Evolutionary conservation across 2,888 invertebrate species (phyloP).

Genomic region (Cheilosia vernalis): DNA sequence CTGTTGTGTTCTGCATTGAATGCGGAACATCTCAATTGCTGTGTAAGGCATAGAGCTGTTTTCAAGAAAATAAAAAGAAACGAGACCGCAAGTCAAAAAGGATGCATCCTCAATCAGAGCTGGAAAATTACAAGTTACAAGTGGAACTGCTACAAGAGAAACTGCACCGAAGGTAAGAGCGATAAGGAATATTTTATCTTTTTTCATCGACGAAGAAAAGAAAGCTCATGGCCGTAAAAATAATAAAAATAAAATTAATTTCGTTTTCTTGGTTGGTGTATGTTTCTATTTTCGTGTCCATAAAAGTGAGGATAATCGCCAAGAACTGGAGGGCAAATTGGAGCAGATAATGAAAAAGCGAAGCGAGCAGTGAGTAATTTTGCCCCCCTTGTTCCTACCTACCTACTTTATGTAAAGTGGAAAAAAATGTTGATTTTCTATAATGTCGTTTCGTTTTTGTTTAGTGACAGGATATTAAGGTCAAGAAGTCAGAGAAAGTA

Average conservation of each 20-base stretch:
- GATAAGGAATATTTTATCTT: constrained; percentile 3
- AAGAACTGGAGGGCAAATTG: constrained; percentile 85
- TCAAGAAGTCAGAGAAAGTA: constrained; percentile 81
- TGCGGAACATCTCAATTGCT: constrained; percentile 41
- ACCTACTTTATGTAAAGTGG: constrained; percentile 33
- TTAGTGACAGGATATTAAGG: constrained; percentile 80
- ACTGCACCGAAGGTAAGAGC: constrained; percentile 80
- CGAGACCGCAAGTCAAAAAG: constrained; percentile 55
- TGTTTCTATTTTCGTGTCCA: constrained; percentile 52
- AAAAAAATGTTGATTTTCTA: constrained; percentile 40
- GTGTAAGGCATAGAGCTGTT: constrained; percentile 31
- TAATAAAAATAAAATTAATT: constrained; percentile 68
- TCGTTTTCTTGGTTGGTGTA: constrained; percentile 34
- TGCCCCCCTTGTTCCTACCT: constrained; percentile 12
- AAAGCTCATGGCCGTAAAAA: constrained; percentile 46
- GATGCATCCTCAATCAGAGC: constrained; percentile 82
- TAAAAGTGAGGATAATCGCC: constrained; percentile 84
- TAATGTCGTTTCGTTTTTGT: constrained; percentile 53
- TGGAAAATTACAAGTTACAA: constrained; percentile 83
- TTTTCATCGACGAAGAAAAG: constrained; percentile 24
- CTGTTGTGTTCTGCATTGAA: constrained; percentile 49
- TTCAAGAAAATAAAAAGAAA: constrained; percentile 34
- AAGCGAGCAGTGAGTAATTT: constrained; percentile 84
- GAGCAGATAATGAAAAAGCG: constrained; percentile 84
- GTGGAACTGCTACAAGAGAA: constrained; percentile 83